Conservation (phyloP, 2,797 vertebrate genomes). For the Neosilurus mollespiculum region DNA sequence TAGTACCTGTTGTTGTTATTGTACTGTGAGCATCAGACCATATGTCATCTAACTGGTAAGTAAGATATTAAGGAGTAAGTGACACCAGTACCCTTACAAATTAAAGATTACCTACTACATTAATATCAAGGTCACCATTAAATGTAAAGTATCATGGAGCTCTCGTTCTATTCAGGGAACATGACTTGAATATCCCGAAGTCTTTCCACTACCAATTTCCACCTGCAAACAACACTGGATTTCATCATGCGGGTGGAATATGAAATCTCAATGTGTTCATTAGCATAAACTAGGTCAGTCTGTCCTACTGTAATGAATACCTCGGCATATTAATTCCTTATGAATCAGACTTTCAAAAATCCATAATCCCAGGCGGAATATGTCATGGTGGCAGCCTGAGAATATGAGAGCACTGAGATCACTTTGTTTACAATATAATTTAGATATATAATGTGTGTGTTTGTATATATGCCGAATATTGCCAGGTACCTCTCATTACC, state of each 20-base stretch:
- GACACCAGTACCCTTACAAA: neutral
- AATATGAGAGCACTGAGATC: neutral
- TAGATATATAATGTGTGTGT: neutral
- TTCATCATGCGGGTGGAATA: conserved; percentile 7
- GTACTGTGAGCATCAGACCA: neutral
- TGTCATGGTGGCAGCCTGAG: neutral
- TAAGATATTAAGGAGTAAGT: neutral
- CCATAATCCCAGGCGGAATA: conserved; percentile 33
- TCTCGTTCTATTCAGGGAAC: neutral
- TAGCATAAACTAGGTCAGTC: conserved; percentile 52
- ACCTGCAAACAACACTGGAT: neutral
- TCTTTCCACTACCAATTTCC: neutral
- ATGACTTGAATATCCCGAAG: neutral
- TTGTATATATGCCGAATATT: neutral
- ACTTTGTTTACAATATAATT: neutral
- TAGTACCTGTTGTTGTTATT: neutral
- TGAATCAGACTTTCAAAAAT: neutral
- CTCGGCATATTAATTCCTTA: conserved; percentile 51
- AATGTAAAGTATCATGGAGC: neutral
- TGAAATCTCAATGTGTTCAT: neutral
- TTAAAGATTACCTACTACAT: no score
- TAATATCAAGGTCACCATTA: neutral
- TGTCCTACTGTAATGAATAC: conserved; percentile 43
- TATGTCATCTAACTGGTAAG: neutral
- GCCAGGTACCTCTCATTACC: neutral